Evolutionary conservation across 2,888 invertebrate species (phyloP).

Genomic region (Tetranychus truncatus): DNA sequence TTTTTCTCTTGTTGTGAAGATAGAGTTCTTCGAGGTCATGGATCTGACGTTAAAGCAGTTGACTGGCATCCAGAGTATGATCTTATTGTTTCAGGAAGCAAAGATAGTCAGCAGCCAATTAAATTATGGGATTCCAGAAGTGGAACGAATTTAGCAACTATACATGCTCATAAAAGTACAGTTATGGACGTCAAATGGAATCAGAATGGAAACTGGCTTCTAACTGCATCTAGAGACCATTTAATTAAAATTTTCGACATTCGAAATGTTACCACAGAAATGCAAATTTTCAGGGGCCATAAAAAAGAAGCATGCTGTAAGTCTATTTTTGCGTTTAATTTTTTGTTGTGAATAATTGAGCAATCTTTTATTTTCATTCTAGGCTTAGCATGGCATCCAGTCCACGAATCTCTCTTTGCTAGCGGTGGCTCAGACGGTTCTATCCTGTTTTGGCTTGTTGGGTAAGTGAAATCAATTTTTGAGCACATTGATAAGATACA

Average conservation of each 20-base stretch:
- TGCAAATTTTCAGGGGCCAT: conserved; percentile 93
- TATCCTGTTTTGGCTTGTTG: conserved; percentile 96
- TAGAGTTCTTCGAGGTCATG: conserved; percentile 64
- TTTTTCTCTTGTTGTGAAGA: conserved; percentile 93
- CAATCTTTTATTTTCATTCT: neutral
- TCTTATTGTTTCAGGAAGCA: conserved; percentile 89
- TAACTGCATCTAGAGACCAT: conserved; percentile 94
- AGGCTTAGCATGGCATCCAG: conserved; percentile 80
- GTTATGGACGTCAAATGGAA: conserved; percentile 99
- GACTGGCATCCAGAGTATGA: conserved; percentile 99
- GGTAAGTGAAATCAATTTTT: conserved; percentile 39
- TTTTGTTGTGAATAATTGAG: neutral
- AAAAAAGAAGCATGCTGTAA: conserved; percentile 91
- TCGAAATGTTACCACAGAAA: conserved; percentile 78
- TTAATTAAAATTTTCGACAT: conserved; percentile 92
- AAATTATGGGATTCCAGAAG: conserved; percentile 98
- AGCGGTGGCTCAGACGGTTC: conserved; percentile 98
- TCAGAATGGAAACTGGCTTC: conserved; percentile 94
- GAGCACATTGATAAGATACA: neutral
- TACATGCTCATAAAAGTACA: conserved; percentile 97
- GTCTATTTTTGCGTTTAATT: neutral
- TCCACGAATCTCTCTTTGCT: conserved; percentile 88
- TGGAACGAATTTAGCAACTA: conserved; percentile 78
- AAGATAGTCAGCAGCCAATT: conserved; percentile 97
- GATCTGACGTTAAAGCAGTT: conserved; percentile 95